Evolutionary conservation across 2,113 vertebrate genomes (phyloP), one percentile per base, ranked within the genome.

Genomic region (Clarias macrocephalus): DNA sequence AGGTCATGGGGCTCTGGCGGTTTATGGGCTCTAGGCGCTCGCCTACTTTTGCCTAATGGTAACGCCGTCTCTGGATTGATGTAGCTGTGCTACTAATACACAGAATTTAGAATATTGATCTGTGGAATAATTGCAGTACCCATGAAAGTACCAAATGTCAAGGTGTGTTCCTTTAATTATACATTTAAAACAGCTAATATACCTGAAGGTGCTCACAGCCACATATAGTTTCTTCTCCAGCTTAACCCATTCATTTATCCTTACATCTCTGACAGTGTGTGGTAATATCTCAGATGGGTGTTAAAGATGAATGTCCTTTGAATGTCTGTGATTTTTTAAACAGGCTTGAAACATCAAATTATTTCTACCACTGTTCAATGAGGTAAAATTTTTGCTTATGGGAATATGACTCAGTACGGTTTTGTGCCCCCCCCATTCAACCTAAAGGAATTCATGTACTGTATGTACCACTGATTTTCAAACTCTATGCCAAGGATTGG

Each of bases 101-200:
- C 92, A 54, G 83, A 88, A 85, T 88, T 88, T 89, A 85, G 92
- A 91, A 90, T 92, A 95, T 94, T 93, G 94, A 95, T 94, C 92
- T 93, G 89, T 90, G 88, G 91, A 91, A 94, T 93, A 94, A 94
- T 95, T 93, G 85, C 88, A 56, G 48, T 88, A 86, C 93, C 90
- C 89, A 85, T 70, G 84, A 92, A 91, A 70, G 85, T 82, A 86
- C 90, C 90, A 89, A 91, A 91, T 93, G 92, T 94, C 93, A 93
- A 94, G 93, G 87, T 91, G 86, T 92, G 90, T 94, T 94, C 94
- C 93, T 93, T 92, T 95, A 95, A 95, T 95, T 95, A 95, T 93
- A 94, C 90, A 91, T 94, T 94, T 94, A 92, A 89, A 93, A 90
- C 83, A 81, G 77, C 90, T 75, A 90, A 91, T 86, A 90, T 91